These are phyloP conservation scores for Rhagonycha lutea DNA, from an alignment of 2,888 invertebrate species.

Conservation along the genomic window DNA sequence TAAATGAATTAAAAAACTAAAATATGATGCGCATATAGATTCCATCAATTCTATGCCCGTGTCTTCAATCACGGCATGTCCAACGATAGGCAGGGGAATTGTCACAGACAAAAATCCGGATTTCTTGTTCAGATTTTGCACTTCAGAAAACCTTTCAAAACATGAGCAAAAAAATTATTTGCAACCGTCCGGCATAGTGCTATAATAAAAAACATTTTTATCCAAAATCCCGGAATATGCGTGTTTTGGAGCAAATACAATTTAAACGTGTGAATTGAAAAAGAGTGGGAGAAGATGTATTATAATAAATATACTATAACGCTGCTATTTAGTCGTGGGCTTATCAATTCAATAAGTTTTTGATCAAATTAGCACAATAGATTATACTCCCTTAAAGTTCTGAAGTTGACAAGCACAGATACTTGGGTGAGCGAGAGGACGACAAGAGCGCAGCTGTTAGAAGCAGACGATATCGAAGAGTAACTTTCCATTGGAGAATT, in stretches of 20 bases:
- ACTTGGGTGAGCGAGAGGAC: background rate
- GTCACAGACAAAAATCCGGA: background rate
- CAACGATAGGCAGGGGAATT: background rate
- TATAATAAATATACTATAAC: background rate
- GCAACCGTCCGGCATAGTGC: background rate
- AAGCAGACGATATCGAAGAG: conserved; percentile 18
- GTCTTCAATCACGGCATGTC: background rate
- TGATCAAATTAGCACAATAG: conserved; percentile 16
- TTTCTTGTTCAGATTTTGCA: background rate
- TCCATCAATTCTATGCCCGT: background rate
- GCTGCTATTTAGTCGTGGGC: background rate
- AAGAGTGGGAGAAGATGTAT: background rate
- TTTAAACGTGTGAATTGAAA: background rate
- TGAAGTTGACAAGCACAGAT: conserved; percentile 14
- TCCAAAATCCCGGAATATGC: background rate
- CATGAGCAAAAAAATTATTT: background rate
- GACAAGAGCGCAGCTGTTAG: conserved; percentile 13
- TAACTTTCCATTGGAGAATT: conserved; percentile 23
- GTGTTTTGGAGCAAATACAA: background rate
- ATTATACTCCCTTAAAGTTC: conserved; percentile 5
- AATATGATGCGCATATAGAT: background rate
- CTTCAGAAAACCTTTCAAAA: background rate
- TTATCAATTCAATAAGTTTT: conserved; percentile 1
- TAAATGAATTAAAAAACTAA: background rate
- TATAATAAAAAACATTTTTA: background rate